Conservation (phyloP, 2,888 invertebrate species). For the Xylota segnis region DNA sequence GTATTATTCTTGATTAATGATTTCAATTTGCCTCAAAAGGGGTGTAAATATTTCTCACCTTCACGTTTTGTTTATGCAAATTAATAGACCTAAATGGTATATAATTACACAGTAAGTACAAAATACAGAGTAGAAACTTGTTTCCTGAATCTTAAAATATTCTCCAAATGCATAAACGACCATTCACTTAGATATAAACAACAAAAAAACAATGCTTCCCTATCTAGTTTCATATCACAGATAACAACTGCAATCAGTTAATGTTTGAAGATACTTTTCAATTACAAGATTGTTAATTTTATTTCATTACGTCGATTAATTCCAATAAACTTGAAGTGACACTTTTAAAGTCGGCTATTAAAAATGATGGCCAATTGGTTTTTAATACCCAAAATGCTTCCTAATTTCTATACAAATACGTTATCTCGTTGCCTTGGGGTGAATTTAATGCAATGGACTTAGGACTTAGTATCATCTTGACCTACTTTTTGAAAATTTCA, state of each 20-base stretch:
- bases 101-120: not conserved
- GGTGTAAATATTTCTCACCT: not conserved
- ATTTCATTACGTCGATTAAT: not conserved
- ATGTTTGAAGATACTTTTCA: not conserved
- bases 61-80: not conserved
- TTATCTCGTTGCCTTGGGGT: not conserved
- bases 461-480: conserved; percentile 3
- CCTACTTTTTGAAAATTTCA: not conserved
- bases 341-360: not conserved
- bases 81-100: not conserved
- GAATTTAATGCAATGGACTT: not conserved
- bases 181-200: no score
- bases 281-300: not conserved
- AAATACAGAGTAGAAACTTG: not conserved
- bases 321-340: not conserved
- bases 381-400: conserved; percentile 6
- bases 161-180: no score
- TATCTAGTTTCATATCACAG: not conserved
- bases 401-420: not conserved
- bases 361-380: not conserved
- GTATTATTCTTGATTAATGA: not conserved
- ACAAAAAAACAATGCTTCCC: no score
- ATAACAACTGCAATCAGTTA: not conserved
- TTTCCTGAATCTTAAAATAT: no score
- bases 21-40: not conserved